Evolutionary conservation across 2,113 vertebrate genomes (phyloP), one percentile per base, ranked within the genome.

Genomic region (Strix aluco): DNA sequence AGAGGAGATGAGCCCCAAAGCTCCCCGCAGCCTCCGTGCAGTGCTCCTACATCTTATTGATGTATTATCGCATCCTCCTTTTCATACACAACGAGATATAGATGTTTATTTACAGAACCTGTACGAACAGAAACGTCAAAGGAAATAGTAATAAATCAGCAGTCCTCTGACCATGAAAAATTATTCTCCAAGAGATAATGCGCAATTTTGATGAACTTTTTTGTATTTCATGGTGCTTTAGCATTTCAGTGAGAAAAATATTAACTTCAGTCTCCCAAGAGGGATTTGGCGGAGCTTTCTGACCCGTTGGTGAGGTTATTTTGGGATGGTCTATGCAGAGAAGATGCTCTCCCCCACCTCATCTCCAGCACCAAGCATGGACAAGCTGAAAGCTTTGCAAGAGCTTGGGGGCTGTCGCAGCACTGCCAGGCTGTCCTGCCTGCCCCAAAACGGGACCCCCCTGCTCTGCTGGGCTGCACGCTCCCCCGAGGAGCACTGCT

Each of bases 21-120:
- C 40, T 54, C 54, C 42, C 32, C 0, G 2, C 54, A 46, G 46
- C 44, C 46, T 23, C 44, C 9, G 2, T 2, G 27, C 71, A 17
- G 23, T 0, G 0, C 49, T 42, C 3, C 5, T 11, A 11, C 15
- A 46, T 16, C 13, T 54, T 26, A 6, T 4, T 7, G 10, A 10
- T 1, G 4, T 3, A 1, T 20, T 6, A 2, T 3, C 9, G 0
- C 2, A 0, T 26, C 42, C 38, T 73, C 7, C 44, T 81, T 54
- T 42, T 26, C 52, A 2, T 23, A 7, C 0, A 2, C 67, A 4
- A 14, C 2, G 19, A 18, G 66, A 4, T 10, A 9, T 25, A 20
- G 34, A 7, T 13, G 52, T 11, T 77, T 69, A 21, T 46, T 22
- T 18, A 11, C 59, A 54, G 58, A 4, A 1, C 17, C 8, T 6